phyloP scores from a whole-genome alignment of 2,797 vertebrate genomes.

The Strix occidentalis region DNA sequence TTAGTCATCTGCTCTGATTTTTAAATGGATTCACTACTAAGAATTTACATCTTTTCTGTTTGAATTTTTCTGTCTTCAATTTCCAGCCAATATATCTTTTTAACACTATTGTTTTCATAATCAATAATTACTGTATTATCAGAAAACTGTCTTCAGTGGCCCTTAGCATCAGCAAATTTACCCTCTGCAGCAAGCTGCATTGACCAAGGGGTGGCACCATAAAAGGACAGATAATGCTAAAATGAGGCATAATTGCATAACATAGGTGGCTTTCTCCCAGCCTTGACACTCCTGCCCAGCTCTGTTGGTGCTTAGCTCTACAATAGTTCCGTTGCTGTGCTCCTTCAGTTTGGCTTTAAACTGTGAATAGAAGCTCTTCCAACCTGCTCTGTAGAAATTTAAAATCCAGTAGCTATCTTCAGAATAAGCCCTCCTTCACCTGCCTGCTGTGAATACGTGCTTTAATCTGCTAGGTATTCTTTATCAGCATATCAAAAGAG shows the following conservation, averaged over 20 bases:
- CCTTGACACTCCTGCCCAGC: background rate
- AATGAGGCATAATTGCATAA: background rate
- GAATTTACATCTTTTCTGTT: background rate
- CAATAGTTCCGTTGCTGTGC: fast-evolving
- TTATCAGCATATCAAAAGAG: background rate
- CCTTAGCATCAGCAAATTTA: background rate
- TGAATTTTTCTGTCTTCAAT: background rate
- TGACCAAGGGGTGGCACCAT: background rate
- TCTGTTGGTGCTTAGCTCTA: background rate
- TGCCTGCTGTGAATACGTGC: background rate
- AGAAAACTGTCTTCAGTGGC: background rate
- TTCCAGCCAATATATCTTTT: background rate
- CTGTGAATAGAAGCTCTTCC: background rate
- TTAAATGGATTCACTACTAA: background rate
- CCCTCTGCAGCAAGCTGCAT: background rate
- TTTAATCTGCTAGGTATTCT: background rate
- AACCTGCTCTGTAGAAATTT: background rate
- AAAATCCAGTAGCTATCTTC: background rate
- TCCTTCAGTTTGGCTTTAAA: background rate
- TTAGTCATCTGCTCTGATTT: background rate
- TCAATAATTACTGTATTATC: background rate
- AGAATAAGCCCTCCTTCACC: background rate
- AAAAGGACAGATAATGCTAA: background rate
- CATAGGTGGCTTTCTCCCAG: fast-evolving
- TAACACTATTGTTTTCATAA: background rate